Base-by-base conservation (phyloP, 2,797 vertebrate species). In the Tauraco hartlaubi region DNA sequence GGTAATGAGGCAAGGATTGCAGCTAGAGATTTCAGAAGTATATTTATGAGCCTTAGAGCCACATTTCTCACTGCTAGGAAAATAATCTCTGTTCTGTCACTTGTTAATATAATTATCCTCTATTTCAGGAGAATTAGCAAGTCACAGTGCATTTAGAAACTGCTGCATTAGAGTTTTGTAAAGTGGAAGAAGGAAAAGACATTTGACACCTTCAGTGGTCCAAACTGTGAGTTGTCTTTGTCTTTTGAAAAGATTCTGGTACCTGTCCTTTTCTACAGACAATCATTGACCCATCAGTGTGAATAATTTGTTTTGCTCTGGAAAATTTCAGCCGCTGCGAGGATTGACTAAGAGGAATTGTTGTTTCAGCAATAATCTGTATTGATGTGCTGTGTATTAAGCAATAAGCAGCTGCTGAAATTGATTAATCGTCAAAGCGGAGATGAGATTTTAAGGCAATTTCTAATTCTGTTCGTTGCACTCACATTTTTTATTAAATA, bases 291-390 rank as follows among this genome's bases (percentile, higher is more conserved):
- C 73, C 44, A 20, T 96, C 66, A 75, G n/a, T 49, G 68, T 94
- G 94, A 96, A 92, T 81, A 88, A 95, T 95, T 73, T 96, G 90
- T 94, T 96, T 94, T 94, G 69, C 64, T 84, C 82, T 88, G 66
- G 85, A 88, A 94, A 92, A 94, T 88, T 94, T 94, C 85, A 94
- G 46, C 62, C 18, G 19, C 78, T 73, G 76, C n/a, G 83, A 73
- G 66, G 62, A 86, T 2, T 91, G 96, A 94, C 94, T 91, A 94
- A 94, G 91, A 97, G 59, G 48, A 94, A 93, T 92, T 95, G 78
- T 96, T 93, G 89, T 94, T 96, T 95, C 94, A 92, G 91, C 92
- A 90, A 91, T 95, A 95, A 96, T 94, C 66, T 95, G 87, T 73
- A 86, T 86, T 75, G 79, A 94, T 95, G 67, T 90, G 68, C 51